Evolutionary conservation across 2,888 invertebrate species (phyloP), one percentile per base, ranked within the genome.

Genomic region (Heteropelma amictum): DNA sequence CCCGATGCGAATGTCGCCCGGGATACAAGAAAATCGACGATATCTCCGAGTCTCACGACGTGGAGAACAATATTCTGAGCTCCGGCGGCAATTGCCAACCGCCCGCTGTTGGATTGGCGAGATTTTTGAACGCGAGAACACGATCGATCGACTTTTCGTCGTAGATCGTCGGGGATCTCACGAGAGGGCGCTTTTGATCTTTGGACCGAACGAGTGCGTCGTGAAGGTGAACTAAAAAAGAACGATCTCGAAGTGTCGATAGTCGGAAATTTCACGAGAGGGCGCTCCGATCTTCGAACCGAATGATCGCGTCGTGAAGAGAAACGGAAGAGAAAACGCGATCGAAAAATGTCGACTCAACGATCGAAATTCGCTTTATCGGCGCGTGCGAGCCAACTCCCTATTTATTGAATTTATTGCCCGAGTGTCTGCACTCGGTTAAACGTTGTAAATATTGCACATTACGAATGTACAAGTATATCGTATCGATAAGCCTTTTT

Each of bases 1-100:
- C 93, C 0, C 90, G 90, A 68, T 95, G 95, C 84, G 93, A 93
- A 77, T 95, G 96, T 81, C 91, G 93, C 71, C 95, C 95, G 0
- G 93, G 93, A 0, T 93, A 92, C 80, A 87, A 88, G 30, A 86
- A 87, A 67, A 87, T 90, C 64, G 80, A 82, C 1, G 82, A 88
- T 33, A 81, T 83, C 68, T 81, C 80, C 6, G 85, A 83, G 12
- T 83, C 84, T 2, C 78, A 79, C 2, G 87, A 88, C n/a, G 79
- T 87, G 3, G 89, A 88, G 69, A 90, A 87, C 77, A 87, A 86
- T 56, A 82, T 75, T 68, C 76, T 88, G 1, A 81, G 81, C 3
- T 76, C 81, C 0, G 45, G 78, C 1, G 84, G 85, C 8, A 90
- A 89, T 47, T 94, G 94, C 83, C 90, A 93, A 79, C 92, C 93